These are phyloP conservation scores for Labeo catla DNA, from an alignment of 2,113 vertebrate genomes.

Conservation along the genomic window DNA sequence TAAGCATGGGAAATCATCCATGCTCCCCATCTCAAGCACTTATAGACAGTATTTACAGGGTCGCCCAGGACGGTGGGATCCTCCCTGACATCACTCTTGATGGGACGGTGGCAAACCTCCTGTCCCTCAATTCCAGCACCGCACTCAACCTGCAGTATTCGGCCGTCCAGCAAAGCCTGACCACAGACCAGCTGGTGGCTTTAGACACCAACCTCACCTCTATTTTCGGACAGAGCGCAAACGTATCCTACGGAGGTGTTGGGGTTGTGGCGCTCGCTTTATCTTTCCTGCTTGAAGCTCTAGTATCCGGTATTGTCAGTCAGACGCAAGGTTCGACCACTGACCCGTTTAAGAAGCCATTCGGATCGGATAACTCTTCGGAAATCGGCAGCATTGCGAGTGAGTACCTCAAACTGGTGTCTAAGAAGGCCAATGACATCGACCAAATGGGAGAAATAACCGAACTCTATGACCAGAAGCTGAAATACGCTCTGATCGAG, in stretches of 20 bases:
- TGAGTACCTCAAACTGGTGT: slow-evolving; percentile 68
- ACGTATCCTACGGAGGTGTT: slow-evolving; percentile 67
- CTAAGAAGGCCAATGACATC: slow-evolving; percentile 59
- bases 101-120: slow-evolving; percentile 65
- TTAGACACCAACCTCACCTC: slow-evolving; percentile 64
- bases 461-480: slow-evolving; percentile 70
- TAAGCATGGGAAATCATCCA: slow-evolving; percentile 57
- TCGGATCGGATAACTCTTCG: slow-evolving; percentile 69
- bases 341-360: slow-evolving; percentile 58
- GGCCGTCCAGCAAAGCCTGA: slow-evolving; percentile 64
- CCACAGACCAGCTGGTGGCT: slow-evolving; percentile 57
- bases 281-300: slow-evolving; percentile 71
- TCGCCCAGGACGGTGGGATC: slow-evolving; percentile 66
- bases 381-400: slow-evolving; percentile 67
- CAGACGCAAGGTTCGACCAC: not conserved
- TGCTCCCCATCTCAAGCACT: slow-evolving; percentile 66
- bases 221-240: slow-evolving; percentile 59
- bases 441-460: slow-evolving; percentile 71
- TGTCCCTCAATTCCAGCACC: slow-evolving; percentile 72
- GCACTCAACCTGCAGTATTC: slow-evolving; percentile 67
- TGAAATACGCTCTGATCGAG: slow-evolving; percentile 72
- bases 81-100: slow-evolving; percentile 76
- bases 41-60: slow-evolving; percentile 70
- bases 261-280: slow-evolving; percentile 75
- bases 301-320: slow-evolving; percentile 59